Conservation (phyloP, 1,140 invertebrate genomes). For the Magallana angulata region DNA sequence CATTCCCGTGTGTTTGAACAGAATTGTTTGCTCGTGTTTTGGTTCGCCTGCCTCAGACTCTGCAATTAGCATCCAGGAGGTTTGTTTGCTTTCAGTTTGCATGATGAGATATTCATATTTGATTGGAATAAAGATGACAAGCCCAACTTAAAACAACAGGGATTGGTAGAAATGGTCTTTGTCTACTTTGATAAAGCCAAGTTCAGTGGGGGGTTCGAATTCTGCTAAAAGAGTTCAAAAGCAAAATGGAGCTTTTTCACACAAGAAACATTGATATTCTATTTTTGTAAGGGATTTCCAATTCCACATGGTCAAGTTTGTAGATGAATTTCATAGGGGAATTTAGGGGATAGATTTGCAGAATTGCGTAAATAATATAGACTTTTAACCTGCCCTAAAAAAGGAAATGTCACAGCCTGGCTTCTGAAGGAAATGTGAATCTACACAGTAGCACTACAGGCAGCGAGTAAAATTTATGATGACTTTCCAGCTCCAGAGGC, state of each 20-base stretch:
- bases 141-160: slow-evolving; percentile 9
- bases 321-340: too few relatives aligned
- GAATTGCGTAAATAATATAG: too few relatives aligned
- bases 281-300: too few relatives aligned
- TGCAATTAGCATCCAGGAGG: slow-evolving; percentile 27
- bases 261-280: neutral
- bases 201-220: neutral
- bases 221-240: neutral
- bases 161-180: slow-evolving; percentile 1
- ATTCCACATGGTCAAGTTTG: too few relatives aligned
- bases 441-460: neutral
- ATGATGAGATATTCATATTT: slow-evolving; percentile 38
- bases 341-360: too few relatives aligned
- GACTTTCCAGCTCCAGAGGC: slow-evolving; percentile 6
- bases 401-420: too few relatives aligned
- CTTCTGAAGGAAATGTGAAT: neutral
- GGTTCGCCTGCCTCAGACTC: slow-evolving; percentile 7
- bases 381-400: too few relatives aligned
- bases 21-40: slow-evolving; percentile 38
- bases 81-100: slow-evolving; percentile 38
- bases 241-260: neutral
- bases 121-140: slow-evolving; percentile 30
- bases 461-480: slow-evolving; percentile 15
- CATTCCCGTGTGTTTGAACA: slow-evolving; percentile 16
- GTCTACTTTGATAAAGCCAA: neutral